Evolutionary conservation across 2,888 invertebrate genomes (phyloP).

Genomic region (Proisotoma minuta): DNA sequence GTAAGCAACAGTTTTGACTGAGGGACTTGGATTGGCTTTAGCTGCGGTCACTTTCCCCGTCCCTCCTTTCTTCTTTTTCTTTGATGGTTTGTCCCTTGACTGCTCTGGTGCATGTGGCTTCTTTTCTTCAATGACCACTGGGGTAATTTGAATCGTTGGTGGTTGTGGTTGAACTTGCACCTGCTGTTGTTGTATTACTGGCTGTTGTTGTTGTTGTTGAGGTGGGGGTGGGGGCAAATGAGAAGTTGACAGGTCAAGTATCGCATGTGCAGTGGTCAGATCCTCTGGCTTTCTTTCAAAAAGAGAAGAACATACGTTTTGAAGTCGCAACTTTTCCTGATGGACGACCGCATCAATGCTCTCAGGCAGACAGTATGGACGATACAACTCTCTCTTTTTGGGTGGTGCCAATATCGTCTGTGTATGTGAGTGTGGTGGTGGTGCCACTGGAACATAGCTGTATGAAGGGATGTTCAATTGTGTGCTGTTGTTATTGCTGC

Average conservation of each 20-base stretch:
- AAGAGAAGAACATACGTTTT: constrained; percentile 44
- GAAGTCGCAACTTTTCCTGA: constrained; percentile 45
- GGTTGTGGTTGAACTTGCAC: constrained; percentile 8
- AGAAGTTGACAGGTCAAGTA: constrained; percentile 81
- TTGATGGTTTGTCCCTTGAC: background rate
- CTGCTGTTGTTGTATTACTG: constrained; percentile 10
- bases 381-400: constrained; percentile 85
- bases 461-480: no score
- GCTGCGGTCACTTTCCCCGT: background rate
- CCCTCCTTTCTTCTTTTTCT: background rate
- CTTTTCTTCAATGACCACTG: background rate
- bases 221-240: constrained; percentile 53
- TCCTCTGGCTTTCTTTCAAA: constrained; percentile 58
- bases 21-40: constrained; percentile 6
- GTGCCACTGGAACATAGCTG: no score
- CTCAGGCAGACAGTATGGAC: constrained; percentile 61
- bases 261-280: constrained; percentile 80
- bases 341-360: constrained; percentile 45
- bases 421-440: constrained; percentile 22
- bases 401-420: constrained; percentile 62
- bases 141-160: constrained; percentile 10
- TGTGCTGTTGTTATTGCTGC: background rate
- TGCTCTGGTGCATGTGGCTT: background rate
- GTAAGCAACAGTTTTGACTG: constrained; percentile 71
- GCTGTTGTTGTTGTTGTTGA: constrained; percentile 46